Percentiles rank a stretch among this genome's conserved stretches.
These are phyloP conservation scores for Rhimphoctona megacephalus DNA, from an alignment of 2,888 invertebrate genomes.

Conservation along the genomic window DNA sequence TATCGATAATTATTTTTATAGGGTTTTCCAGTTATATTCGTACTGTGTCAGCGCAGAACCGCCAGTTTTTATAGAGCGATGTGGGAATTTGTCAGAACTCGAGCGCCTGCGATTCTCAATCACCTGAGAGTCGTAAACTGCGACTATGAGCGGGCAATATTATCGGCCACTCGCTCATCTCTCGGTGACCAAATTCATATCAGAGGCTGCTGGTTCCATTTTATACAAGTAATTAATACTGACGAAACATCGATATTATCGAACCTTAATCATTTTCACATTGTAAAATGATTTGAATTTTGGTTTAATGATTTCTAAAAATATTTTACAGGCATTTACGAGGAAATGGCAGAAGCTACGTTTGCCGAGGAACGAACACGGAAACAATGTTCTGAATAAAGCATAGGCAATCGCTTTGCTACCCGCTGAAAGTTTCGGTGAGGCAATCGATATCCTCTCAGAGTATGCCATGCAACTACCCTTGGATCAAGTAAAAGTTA, in stretches of 20 bases:
- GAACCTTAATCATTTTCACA: neutral
- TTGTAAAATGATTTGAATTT: neutral
- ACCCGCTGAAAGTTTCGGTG: constrained; percentile 5
- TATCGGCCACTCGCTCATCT: neutral
- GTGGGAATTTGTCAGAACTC: too few species aligned
- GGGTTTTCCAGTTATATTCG: neutral
- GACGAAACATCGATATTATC: neutral
- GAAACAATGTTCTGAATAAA: neutral
- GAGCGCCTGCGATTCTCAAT: neutral
- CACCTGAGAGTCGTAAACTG: neutral
- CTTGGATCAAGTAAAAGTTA: neutral
- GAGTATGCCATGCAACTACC: neutral
- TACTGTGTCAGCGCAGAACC: neutral
- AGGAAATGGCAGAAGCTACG: constrained; percentile 7
- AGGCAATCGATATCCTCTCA: neutral
- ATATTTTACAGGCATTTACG: constrained; percentile 1
- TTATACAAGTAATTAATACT: constrained; percentile 1
- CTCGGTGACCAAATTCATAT: constrained; percentile 1
- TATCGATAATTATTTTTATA: neutral
- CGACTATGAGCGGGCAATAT: neutral
- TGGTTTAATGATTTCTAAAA: neutral
- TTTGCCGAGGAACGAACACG: neutral
- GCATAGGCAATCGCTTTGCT: constrained; percentile 17
- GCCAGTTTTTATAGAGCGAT: too few species aligned
- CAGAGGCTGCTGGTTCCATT: constrained; percentile 40